These are phyloP conservation scores for Iselma pallidipennis DNA, from an alignment of 2,888 invertebrate genomes.

Conservation along the genomic window DNA sequence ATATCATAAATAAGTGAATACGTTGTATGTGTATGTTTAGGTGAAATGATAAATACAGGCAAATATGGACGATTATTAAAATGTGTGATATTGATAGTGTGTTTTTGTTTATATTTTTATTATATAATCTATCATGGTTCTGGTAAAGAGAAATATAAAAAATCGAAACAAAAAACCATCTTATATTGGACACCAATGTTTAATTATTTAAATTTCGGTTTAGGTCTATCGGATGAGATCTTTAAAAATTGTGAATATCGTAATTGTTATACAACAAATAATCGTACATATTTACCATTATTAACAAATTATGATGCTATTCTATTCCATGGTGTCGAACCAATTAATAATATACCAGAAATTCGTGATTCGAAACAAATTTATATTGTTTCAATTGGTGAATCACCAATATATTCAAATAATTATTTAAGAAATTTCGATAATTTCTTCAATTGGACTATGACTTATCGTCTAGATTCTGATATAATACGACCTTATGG, in stretches of 20 bases:
- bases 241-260: conserved; percentile 48
- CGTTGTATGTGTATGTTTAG: background rate
- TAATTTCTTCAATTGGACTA: conserved; percentile 62
- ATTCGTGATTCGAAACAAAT: conserved; percentile 52
- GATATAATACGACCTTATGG: conserved; percentile 54
- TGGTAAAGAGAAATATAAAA: background rate
- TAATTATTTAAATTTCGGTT: conserved; percentile 29
- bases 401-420: conserved; percentile 50
- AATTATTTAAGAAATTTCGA: conserved; percentile 36
- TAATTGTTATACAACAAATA: conserved; percentile 56
- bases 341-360: conserved; percentile 41
- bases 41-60: background rate
- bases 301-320: conserved; percentile 59
- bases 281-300: conserved; percentile 45
- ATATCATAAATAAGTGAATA: no score
- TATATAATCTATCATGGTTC: background rate
- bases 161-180: conserved; percentile 24
- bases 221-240: conserved; percentile 31
- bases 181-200: conserved; percentile 41
- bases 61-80: background rate
- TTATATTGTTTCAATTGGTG: conserved; percentile 60
- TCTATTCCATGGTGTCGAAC: conserved; percentile 58
- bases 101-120: background rate
- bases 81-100: background rate
- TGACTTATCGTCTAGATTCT: conserved; percentile 60